phyloP scores from a whole-genome alignment of 2,888 invertebrate genomes.

The Diarsia dahlii region DNA sequence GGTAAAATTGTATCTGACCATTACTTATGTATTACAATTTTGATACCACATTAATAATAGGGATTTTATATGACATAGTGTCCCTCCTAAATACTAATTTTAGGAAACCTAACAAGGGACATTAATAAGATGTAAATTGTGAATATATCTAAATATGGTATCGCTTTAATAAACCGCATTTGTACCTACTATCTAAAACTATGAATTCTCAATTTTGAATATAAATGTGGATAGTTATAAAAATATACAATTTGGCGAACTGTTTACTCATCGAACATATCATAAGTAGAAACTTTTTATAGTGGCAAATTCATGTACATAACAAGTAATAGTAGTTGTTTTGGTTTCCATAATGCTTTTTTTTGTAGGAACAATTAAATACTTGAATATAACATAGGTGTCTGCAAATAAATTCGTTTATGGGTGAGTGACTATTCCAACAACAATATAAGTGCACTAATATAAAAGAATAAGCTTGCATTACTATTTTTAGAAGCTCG shows the following conservation, averaged over 20 bases:
- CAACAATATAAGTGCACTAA: constrained; percentile 50
- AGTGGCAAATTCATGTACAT: constrained; percentile 81
- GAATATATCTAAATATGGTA: constrained; percentile 80
- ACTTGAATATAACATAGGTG: constrained; percentile 25
- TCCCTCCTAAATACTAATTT: constrained; percentile 72
- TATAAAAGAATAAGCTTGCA: constrained; percentile 58
- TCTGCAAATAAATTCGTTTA: constrained; percentile 47
- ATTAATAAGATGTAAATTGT: constrained; percentile 70
- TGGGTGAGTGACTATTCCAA: constrained; percentile 41
- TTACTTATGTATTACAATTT: constrained; percentile 80
- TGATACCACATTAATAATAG: constrained; percentile 80
- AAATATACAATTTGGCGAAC: constrained; percentile 86
- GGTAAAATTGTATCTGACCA: constrained; percentile 78
- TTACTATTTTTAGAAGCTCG: constrained; percentile 65
- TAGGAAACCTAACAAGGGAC: constrained; percentile 74
- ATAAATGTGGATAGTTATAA: constrained; percentile 87
- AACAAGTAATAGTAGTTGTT: constrained; percentile 65
- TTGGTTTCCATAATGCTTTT: constrained; percentile 45
- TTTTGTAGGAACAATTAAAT: constrained; percentile 32
- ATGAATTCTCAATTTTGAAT: constrained; percentile 86
- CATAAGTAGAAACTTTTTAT: constrained; percentile 80
- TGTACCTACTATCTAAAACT: constrained; percentile 79
- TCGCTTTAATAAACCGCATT: constrained; percentile 79
- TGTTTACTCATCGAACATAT: constrained; percentile 82
- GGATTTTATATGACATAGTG: constrained; percentile 72